Percentiles rank a stretch among this genome's conserved stretches.
Conservation (phyloP, 2,888 invertebrate genomes). For the Ametastegia equiseti region DNA sequence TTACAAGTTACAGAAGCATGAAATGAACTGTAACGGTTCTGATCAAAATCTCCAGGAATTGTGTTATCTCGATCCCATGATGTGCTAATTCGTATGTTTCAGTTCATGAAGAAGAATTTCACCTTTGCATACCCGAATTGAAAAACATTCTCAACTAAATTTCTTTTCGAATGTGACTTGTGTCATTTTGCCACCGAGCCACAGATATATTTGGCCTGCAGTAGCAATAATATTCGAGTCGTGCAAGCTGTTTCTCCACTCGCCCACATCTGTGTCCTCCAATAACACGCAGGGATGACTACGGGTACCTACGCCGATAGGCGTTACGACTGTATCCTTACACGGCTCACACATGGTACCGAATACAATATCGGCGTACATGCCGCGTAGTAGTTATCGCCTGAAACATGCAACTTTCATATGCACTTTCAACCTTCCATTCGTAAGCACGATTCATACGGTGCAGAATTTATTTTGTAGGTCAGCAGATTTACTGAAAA, state of each 20-base stretch:
- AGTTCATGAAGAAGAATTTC: neutral
- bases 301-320: conserved; percentile 53
- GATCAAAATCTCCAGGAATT: neutral
- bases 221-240: conserved; percentile 47
- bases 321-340: conserved; percentile 52
- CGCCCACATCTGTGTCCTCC: conserved; percentile 55
- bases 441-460: neutral
- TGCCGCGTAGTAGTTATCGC: conserved; percentile 39
- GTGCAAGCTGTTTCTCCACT: conserved; percentile 49
- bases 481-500: neutral
- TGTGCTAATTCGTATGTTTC: neutral
- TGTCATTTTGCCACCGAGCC: neutral
- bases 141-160: neutral
- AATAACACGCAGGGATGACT: conserved; percentile 56
- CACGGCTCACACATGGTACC: conserved; percentile 44
- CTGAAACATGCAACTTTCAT: conserved; percentile 27
- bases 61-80: neutral
- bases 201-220: conserved; percentile 31
- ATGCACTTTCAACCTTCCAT: conserved; percentile 36
- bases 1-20: neutral
- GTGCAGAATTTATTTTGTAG: neutral
- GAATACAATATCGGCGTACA: conserved; percentile 40
- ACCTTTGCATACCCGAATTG: neutral
- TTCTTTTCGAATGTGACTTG: neutral
- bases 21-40: neutral